Evolutionary conservation across 2,113 vertebrate species (phyloP).

Genomic region (Trematomus loennbergii): DNA sequence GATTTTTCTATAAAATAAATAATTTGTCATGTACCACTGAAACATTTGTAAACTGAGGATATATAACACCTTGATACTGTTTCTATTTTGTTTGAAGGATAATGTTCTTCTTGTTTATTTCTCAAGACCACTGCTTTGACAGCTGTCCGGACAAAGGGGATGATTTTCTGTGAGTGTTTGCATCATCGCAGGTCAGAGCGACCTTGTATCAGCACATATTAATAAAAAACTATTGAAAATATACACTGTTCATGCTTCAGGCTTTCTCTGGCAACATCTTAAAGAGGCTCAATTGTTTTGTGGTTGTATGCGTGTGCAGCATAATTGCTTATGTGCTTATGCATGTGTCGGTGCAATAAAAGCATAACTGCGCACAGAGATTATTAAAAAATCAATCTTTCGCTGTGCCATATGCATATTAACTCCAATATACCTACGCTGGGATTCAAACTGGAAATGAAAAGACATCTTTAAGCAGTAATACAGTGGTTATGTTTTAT

Average conservation of each 20-base stretch:
- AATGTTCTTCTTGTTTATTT: slow-evolving; percentile 50
- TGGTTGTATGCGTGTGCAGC: background rate
- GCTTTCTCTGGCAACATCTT: slow-evolving; percentile 44
- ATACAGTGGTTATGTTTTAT: slow-evolving; percentile 72
- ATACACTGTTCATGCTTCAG: slow-evolving; percentile 43
- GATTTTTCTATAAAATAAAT: slow-evolving; percentile 53
- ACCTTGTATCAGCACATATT: slow-evolving; percentile 84
- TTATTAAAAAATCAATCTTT: slow-evolving; percentile 39
- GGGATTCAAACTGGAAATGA: slow-evolving; percentile 65
- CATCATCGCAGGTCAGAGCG: slow-evolving; percentile 76
- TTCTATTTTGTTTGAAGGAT: slow-evolving; percentile 64
- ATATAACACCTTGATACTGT: slow-evolving; percentile 59
- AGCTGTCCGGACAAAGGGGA: slow-evolving; percentile 78
- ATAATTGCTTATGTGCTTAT: slow-evolving; percentile 39
- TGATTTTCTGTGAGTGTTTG: slow-evolving; percentile 79
- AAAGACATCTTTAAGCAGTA: slow-evolving; percentile 63
- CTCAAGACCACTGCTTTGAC: slow-evolving; percentile 73
- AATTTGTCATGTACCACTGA: slow-evolving; percentile 59
- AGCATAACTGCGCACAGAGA: slow-evolving; percentile 28
- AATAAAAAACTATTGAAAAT: slow-evolving; percentile 80
- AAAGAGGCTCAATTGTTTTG: slow-evolving; percentile 15
- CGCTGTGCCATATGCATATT: slow-evolving; percentile 35
- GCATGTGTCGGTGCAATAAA: slow-evolving; percentile 49
- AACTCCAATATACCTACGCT: slow-evolving; percentile 40
- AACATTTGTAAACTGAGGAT: slow-evolving; percentile 61